phyloP scores from a whole-genome alignment of 2,797 vertebrate species.

The Odontamblyopus lacepedii region DNA sequence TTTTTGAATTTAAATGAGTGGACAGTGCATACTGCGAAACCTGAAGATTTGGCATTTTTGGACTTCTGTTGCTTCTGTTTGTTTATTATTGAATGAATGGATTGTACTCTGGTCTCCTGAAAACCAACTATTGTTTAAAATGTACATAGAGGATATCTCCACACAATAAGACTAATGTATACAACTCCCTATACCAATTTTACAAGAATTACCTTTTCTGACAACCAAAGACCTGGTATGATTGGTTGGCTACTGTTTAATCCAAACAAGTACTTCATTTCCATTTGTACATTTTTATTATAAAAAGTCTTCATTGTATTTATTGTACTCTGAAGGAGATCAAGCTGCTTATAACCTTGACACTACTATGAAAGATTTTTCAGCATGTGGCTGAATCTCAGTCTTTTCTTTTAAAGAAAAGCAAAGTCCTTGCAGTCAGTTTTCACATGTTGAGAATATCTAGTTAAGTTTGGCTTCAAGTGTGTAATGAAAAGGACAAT shows the following conservation, averaged over 20 bases:
- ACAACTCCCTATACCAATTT: constrained; percentile 23
- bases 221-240: constrained; percentile 55
- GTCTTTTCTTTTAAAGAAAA: constrained; percentile 7
- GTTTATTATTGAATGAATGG: constrained; percentile 35
- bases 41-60: constrained; percentile 23
- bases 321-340: constrained; percentile 27
- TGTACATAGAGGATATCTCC: constrained; percentile 17
- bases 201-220: constrained; percentile 21
- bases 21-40: constrained; percentile 26
- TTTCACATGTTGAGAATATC: background rate
- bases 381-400: constrained; percentile 17
- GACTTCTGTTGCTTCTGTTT: constrained; percentile 31
- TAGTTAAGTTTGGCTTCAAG: constrained; percentile 12
- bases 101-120: constrained; percentile 35
- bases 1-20: constrained; percentile 42
- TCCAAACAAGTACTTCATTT: constrained; percentile 37
- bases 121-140: constrained; percentile 26
- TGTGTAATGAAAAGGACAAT: constrained; percentile 15
- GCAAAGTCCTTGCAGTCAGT: constrained; percentile 16
- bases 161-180: constrained; percentile 17
- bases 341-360: constrained; percentile 13
- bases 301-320: constrained; percentile 55
- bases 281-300: constrained; percentile 23
- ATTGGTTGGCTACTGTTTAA: constrained; percentile 21
- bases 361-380: constrained; percentile 11